phyloP scores from a whole-genome alignment of 2,888 invertebrate genomes.

The Lochmaea capreae region DNA sequence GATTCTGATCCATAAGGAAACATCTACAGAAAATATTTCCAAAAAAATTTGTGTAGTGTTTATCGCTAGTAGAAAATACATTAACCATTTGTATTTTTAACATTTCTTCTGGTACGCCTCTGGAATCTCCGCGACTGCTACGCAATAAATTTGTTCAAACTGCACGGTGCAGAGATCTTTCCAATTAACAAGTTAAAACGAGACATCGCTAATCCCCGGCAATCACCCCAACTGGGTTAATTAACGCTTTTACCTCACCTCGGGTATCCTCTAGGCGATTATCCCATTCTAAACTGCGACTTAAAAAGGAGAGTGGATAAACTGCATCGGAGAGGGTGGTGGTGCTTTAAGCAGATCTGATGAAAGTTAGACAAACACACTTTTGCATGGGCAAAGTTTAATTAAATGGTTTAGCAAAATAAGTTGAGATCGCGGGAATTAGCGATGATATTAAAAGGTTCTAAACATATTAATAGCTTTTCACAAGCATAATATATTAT shows the following conservation, averaged over 20 bases:
- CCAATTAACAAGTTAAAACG: slow-evolving; percentile 59
- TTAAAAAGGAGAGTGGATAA: slow-evolving; percentile 29
- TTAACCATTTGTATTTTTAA: not conserved
- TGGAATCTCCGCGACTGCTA: slow-evolving; percentile 8
- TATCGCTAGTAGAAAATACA: too few relatives aligned
- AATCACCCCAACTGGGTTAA: slow-evolving; percentile 57
- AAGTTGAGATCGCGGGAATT: not conserved
- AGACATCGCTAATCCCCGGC: slow-evolving; percentile 56
- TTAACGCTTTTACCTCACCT: slow-evolving; percentile 56
- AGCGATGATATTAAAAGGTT: not conserved
- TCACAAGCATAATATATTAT: too few relatives aligned
- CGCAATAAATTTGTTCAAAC: slow-evolving; percentile 32
- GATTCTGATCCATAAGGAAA: too few relatives aligned
- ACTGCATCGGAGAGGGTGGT: slow-evolving; percentile 27
- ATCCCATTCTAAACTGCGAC: slow-evolving; percentile 53
- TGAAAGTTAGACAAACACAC: not conserved
- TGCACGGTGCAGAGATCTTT: slow-evolving; percentile 46
- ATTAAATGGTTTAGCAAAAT: not conserved
- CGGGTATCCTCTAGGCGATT: slow-evolving; percentile 58
- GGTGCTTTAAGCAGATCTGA: slow-evolving; percentile 1
- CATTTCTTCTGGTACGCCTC: not conserved
- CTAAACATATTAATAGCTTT: not conserved
- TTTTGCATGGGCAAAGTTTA: slow-evolving; percentile 1
- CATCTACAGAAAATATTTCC: too few relatives aligned
- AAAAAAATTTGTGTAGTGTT: too few relatives aligned